Evolutionary conservation across 2,113 vertebrate species (phyloP).

Genomic region (Phalacrocorax carbo): DNA sequence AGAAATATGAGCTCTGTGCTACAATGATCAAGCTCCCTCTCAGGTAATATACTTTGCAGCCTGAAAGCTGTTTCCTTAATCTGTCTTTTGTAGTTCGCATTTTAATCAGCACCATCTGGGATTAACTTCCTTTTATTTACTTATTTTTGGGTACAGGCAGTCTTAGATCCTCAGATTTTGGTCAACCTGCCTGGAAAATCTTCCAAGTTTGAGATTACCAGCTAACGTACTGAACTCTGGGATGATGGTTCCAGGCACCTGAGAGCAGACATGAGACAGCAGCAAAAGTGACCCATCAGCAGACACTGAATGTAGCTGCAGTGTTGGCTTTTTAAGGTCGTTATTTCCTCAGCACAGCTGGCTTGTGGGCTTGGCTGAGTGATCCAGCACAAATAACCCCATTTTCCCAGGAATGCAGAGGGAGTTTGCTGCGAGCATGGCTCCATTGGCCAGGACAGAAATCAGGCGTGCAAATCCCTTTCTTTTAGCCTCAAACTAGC

Average conservation of each 20-base stretch:
- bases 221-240: neutral
- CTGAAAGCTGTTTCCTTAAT: slow-evolving; percentile 26
- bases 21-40: neutral
- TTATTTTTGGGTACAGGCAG: neutral
- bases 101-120: slow-evolving; percentile 19
- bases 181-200: neutral
- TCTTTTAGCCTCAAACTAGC: neutral
- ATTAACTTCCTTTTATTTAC: slow-evolving; percentile 21
- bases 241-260: neutral
- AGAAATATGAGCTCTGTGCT: neutral
- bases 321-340: neutral
- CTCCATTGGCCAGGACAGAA: neutral
- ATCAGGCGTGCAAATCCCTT: neutral
- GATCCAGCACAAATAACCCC: neutral
- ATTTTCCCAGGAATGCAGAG: slow-evolving; percentile 36
- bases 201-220: neutral
- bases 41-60: neutral
- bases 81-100: neutral
- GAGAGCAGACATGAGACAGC: neutral
- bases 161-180: neutral
- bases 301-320: neutral
- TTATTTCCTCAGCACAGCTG: neutral
- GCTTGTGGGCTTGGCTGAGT: neutral
- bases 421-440: neutral
- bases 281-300: neutral